A percentile compares a stretch with the other conserved stretches of the same genome.
Conservation (phyloP, 2,113 vertebrate genomes). For the Corythoichthys haematopterus region DNA sequence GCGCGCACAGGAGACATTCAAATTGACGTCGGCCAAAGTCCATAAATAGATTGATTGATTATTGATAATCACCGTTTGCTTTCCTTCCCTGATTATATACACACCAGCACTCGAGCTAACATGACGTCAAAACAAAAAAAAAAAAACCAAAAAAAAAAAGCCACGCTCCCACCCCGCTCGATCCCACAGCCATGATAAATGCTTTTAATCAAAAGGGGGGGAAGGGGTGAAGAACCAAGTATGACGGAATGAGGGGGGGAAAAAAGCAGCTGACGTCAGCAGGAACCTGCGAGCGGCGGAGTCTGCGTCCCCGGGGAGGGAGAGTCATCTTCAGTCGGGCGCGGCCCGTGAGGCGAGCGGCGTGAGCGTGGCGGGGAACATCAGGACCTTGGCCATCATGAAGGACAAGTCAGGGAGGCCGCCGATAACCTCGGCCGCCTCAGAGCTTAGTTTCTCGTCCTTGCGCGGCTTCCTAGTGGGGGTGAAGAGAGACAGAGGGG, state of each 20-base stretch:
- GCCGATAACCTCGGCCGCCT: conserved; percentile 86
- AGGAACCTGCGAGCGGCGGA: conserved; percentile 74
- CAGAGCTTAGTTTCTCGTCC: conserved; percentile 90
- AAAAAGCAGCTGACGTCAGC: conserved; percentile 53
- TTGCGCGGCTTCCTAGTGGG: conserved; percentile 80
- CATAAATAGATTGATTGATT: conserved; percentile 2
- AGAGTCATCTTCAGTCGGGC: conserved; percentile 47
- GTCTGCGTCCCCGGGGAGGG: background rate
- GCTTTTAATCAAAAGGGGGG: background rate
- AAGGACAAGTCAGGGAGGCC: conserved; percentile 91
- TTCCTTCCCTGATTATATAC: conserved; percentile 7
- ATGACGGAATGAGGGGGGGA: background rate
- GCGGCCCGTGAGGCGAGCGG: conserved; percentile 70
- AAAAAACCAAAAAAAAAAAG: background rate
- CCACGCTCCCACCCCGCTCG: background rate
- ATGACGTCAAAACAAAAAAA: background rate
- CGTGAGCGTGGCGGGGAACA: conserved; percentile 92
- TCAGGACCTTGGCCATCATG: conserved; percentile 98
- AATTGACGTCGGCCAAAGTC: conserved; percentile 1
- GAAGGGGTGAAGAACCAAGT: background rate
- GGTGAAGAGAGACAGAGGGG: background rate
- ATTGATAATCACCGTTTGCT: background rate
- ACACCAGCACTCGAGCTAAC: background rate
- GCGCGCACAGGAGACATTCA: background rate
- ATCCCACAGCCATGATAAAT: conserved; percentile 14